phyloP scores from a whole-genome alignment of 2,888 invertebrate species.

The Leptogaster cylindrica region DNA sequence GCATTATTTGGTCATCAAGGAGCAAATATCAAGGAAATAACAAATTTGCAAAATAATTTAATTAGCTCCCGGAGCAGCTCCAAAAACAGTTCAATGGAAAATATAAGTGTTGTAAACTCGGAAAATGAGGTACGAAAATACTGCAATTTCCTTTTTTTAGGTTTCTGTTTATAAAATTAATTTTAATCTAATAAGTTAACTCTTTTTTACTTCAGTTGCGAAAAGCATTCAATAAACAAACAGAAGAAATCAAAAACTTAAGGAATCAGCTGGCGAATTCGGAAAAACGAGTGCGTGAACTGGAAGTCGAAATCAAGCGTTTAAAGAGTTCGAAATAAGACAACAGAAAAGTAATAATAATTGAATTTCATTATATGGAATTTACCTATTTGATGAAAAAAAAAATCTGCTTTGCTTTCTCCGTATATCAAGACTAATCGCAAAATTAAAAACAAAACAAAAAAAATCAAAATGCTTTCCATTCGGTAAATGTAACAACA shows the following conservation, averaged over 20 bases:
- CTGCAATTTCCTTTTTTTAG: not conserved
- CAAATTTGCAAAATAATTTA: conserved; percentile 49
- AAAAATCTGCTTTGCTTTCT: too few relatives aligned
- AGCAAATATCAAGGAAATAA: conserved; percentile 56
- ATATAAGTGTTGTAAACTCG: conserved; percentile 47
- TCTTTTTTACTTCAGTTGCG: conserved; percentile 66
- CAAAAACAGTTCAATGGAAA: conserved; percentile 48
- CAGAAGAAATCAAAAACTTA: conserved; percentile 78
- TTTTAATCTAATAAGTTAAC: not conserved
- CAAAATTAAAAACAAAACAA: too few relatives aligned
- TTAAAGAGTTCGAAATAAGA: conserved; percentile 38
- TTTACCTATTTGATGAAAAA: too few relatives aligned
- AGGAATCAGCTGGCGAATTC: conserved; percentile 79
- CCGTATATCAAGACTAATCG: too few relatives aligned
- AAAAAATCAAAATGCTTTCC: too few relatives aligned
- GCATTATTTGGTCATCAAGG: conserved; percentile 74
- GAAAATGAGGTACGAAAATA: conserved; percentile 48
- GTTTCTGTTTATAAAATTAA: not conserved
- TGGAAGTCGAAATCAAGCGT: conserved; percentile 74
- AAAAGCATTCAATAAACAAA: conserved; percentile 77
- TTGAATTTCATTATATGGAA: too few relatives aligned
- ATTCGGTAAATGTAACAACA: too few relatives aligned
- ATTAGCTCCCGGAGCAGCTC: conserved; percentile 46
- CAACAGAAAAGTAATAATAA: too few relatives aligned
- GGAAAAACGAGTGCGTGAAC: conserved; percentile 79